phyloP scores from a whole-genome alignment of 2,113 vertebrate species.

The Scalopus aquaticus region DNA sequence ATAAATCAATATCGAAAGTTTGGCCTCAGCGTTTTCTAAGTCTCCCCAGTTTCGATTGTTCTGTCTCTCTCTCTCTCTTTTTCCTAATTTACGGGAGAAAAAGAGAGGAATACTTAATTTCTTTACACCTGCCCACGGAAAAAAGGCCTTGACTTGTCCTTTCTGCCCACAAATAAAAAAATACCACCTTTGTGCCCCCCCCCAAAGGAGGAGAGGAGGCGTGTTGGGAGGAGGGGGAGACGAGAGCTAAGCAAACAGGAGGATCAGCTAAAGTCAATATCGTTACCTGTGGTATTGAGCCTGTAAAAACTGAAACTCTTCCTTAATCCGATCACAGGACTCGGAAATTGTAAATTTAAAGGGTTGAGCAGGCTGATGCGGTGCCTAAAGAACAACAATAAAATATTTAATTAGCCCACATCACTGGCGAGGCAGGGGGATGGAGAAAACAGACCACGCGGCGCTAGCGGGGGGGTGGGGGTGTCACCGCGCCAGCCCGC shows the following conservation, averaged over 20 bases:
- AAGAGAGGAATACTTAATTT: constrained; percentile 63
- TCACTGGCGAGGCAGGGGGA: constrained; percentile 50
- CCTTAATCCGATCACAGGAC: constrained; percentile 97
- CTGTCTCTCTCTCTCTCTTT: not conserved
- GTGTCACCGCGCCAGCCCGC: not conserved
- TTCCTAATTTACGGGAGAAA: constrained; percentile 34
- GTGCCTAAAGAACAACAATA: constrained; percentile 89
- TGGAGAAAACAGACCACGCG: constrained; percentile 51
- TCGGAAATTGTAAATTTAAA: constrained; percentile 99
- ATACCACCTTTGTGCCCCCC: not conserved
- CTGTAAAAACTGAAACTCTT: constrained; percentile 98
- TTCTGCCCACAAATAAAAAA: constrained; percentile 35
- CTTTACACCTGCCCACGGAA: constrained; percentile 68
- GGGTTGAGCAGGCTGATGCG: constrained; percentile 96
- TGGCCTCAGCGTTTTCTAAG: constrained; percentile 73
- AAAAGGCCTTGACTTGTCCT: constrained; percentile 49
- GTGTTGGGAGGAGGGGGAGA: not conserved
- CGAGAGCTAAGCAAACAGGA: constrained; percentile 73
- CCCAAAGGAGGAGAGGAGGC: accelerated
- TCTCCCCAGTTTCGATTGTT: constrained; percentile 61
- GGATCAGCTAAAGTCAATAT: constrained; percentile 80
- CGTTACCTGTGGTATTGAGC: constrained; percentile 97
- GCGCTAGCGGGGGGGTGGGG: not conserved
- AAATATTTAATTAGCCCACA: constrained; percentile 81
- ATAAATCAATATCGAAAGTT: constrained; percentile 79